Base-by-base conservation (phyloP, 2,888 invertebrate genomes). In the Trichopria drosophilae region DNA sequence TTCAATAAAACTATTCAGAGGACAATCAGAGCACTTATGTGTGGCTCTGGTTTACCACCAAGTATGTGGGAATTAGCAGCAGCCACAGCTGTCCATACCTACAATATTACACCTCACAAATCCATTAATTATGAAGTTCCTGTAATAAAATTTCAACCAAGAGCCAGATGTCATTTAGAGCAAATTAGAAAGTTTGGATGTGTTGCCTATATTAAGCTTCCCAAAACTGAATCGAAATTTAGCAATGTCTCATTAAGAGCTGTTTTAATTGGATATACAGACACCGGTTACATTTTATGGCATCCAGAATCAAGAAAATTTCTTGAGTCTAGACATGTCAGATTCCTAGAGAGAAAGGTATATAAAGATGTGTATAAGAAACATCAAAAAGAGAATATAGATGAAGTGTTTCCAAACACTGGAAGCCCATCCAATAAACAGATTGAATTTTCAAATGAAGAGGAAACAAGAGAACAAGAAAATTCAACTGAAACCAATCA, bases 21-120 rank as follows among this genome's bases (percentile, higher is more conserved):
- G 20, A 53, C 42, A 48, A 48, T 52, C 18, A 53, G 51, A 31
- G 37, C 51, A 26, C 15, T 23, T 4, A 47, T 53, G 40, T 29
- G 26, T 32, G 53, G 54, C 32, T 55, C 51, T 31, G 54, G 48
- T 26, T 35, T 50, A 41, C 52, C 49, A 28, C 24, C 37, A 13
- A 46, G 16, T 15, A 53, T 60, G 51, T 60, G 58, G 59, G 50
- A 49, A 20, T 15, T 58, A 20, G 59, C 58, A 10, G 45, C 32
- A 12, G 58, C 46, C 31, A 42, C 51, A 37, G 58, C 54, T 26
- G 50, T 55, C 9, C 26, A 61, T 41, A 24, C 26, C 3, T 58
- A 61, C 28, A 60, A 61, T 23, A 40, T 34, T n/a, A 57, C 55
- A n/a, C 50, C 43, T 3, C 57, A 53, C 26, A 58, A 54, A 23